Evolutionary conservation across 1,140 invertebrate genomes (phyloP), one percentile per base, ranked within the genome.

Genomic region (Elysia chlorotica): DNA sequence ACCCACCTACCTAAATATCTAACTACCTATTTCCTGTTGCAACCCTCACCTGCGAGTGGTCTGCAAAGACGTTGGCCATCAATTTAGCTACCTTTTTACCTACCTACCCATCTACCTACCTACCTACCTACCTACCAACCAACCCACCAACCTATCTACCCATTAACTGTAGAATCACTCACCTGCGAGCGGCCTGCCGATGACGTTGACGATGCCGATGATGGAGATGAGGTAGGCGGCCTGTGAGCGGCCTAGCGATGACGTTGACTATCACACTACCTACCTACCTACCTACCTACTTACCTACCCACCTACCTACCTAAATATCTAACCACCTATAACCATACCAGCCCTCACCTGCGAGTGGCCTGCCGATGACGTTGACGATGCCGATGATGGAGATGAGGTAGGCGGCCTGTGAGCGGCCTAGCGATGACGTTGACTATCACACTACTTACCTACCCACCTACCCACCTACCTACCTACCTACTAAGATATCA

Each of bases 381-480:
- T 85, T 85, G 21, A 80, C 75, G 5, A 83, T 74, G 25, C 83
- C 83, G 17, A 82, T 74, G 10, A 83, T 78, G 28, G 83, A 85
- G 33, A 85, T 79, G 23, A 85, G 73, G n/a, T 75, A 73, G 31
- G 76, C 76, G 0, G 77, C 74, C 36, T 78, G 37, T 6, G 75
- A 54, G 0, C 77, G 69, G 3, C 65, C 30, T n/a, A n/a, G n/a
- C n/a, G n/a, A 48, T 48, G 41, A 48, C n/a, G 41, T 48, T n/a
- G n/a, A 48, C n/a, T 10, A 48, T n/a, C n/a, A n/a, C n/a, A n/a
- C 41, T 48, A 48, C n/a, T 48, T 48, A 48, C 41, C 10, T 14
- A 48, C 41, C 10, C 41, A 48, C 10, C 10, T n/a, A 14, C n/a
- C 41, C n/a, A 10, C 41, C 10, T 10, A n/a, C 41, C n/a, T n/a